Conservation (phyloP, 2,888 invertebrate genomes). For the Tenthredo notha region DNA sequence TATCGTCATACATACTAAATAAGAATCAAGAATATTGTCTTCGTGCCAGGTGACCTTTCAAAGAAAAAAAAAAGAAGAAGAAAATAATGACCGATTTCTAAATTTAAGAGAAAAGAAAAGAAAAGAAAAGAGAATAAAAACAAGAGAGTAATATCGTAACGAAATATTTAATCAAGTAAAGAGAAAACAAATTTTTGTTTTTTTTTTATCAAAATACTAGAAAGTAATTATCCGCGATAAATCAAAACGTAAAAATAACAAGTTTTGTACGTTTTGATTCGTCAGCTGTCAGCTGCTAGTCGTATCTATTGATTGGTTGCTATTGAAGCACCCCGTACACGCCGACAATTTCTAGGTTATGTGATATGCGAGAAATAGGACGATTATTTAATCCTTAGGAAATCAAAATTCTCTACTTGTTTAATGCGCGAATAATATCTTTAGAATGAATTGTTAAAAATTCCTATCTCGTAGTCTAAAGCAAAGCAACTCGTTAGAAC, state of each 20-base stretch:
- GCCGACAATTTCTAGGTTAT: slow-evolving; percentile 48
- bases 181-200: not conserved
- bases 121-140: not conserved
- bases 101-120: not conserved
- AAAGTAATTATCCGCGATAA: not conserved
- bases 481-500: not conserved
- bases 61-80: no score
- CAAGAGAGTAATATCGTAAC: not conserved
- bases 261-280: not conserved
- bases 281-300: slow-evolving; percentile 49
- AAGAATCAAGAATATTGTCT: not conserved
- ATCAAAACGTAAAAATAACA: not conserved
- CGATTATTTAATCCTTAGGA: not conserved
- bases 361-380: not conserved
- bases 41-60: not conserved
- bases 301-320: slow-evolving; percentile 50
- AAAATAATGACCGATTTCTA: not conserved
- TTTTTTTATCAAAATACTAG: not conserved
- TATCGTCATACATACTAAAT: not conserved
- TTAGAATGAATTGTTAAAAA: not conserved
- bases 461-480: not conserved
- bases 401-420: not conserved
- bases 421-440: not conserved
- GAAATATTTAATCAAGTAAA: not conserved
- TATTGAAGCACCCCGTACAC: slow-evolving; percentile 42